A percentile compares a stretch with the other conserved stretches of the same genome.
Evolutionary conservation across 2,888 invertebrate species (phyloP).

Genomic region (Proisotoma minuta): DNA sequence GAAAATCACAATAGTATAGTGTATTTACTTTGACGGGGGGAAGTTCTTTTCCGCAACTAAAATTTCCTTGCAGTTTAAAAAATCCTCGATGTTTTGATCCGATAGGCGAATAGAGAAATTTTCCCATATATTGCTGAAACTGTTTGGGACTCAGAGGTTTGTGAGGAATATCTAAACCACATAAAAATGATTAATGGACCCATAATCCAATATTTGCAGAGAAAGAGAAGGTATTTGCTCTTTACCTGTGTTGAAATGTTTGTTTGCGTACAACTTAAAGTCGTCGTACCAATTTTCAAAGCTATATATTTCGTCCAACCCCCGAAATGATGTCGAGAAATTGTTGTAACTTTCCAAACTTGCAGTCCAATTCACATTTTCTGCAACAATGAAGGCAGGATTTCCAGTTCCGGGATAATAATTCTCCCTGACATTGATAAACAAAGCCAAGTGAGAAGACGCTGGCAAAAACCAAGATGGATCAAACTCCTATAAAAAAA

Average conservation of each 20-base stretch:
- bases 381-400: slow-evolving; percentile 63
- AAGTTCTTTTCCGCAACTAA: slow-evolving; percentile 61
- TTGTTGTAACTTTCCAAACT: slow-evolving; percentile 60
- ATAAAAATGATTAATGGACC: background rate
- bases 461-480: slow-evolving; percentile 73
- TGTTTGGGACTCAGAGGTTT: slow-evolving; percentile 54
- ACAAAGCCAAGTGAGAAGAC: slow-evolving; percentile 63
- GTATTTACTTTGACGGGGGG: slow-evolving; percentile 58
- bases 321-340: too few relatives aligned
- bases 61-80: slow-evolving; percentile 60
- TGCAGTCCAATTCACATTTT: slow-evolving; percentile 61
- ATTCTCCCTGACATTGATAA: slow-evolving; percentile 55
- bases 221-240: too few relatives aligned
- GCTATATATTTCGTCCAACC: slow-evolving; percentile 55
- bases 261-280: slow-evolving; percentile 61
- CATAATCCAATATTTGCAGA: too few relatives aligned
- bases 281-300: slow-evolving; percentile 63
- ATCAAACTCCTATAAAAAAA: slow-evolving; percentile 75
- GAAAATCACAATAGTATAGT: too few relatives aligned
- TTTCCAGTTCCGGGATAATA: slow-evolving; percentile 65
- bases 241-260: slow-evolving; percentile 58
- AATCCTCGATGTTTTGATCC: slow-evolving; percentile 62
- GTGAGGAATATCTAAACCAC: slow-evolving; percentile 41
- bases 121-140: slow-evolving; percentile 62
- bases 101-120: slow-evolving; percentile 64